phyloP scores from a whole-genome alignment of 2,113 vertebrate species.

The Crotophaga sulcirostris region DNA sequence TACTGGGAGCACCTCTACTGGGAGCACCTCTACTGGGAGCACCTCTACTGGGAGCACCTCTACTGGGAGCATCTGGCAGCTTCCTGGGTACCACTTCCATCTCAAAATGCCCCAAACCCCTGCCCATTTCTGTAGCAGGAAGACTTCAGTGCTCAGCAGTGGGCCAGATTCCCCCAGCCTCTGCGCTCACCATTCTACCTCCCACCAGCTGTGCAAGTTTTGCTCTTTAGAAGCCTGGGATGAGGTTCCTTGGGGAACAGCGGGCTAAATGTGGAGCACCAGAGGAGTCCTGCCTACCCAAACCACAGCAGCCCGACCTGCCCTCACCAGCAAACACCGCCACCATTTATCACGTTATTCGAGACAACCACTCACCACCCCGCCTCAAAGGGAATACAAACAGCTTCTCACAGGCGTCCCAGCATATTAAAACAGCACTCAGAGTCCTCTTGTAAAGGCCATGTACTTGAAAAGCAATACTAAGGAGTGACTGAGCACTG shows the following conservation, averaged over 20 bases:
- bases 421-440: rapidly evolving
- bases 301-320: neutral
- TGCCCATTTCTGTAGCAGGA: neutral
- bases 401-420: neutral
- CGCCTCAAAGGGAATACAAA: neutral
- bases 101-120: neutral
- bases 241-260: neutral
- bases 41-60: neutral
- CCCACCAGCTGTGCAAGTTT: rapidly evolving
- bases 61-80: neutral
- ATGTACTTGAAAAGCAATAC: neutral
- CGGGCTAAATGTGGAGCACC: rapidly evolving
- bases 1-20: neutral
- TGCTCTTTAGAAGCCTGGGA: neutral
- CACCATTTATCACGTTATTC: conserved; percentile 24
- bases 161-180: neutral
- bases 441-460: rapidly evolving
- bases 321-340: conserved; percentile 27
- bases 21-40: neutral
- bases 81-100: neutral
- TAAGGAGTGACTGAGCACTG: neutral
- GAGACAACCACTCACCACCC: neutral
- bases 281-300: neutral
- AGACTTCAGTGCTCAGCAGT: neutral
- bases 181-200: neutral